phyloP scores from a whole-genome alignment of 2,888 invertebrate genomes.

The Perizoma affinitatum region DNA sequence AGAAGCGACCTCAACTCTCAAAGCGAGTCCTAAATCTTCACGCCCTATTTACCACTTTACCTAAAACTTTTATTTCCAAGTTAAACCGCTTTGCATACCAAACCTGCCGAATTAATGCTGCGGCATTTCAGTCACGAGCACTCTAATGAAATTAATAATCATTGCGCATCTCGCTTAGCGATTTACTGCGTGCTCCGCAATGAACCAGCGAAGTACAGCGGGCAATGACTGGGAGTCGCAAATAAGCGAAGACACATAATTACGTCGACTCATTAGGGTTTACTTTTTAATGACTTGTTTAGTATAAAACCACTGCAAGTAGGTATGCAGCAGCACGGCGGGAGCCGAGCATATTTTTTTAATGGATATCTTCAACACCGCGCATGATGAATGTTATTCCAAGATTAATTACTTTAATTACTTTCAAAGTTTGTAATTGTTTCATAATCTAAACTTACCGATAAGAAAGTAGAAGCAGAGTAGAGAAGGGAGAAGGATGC shows the following conservation, averaged over 20 bases:
- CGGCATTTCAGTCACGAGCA: conserved; percentile 10
- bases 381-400: too few relatives aligned
- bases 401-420: too few relatives aligned
- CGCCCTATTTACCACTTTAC: conserved; percentile 5
- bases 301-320: too few relatives aligned
- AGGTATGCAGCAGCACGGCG: too few relatives aligned
- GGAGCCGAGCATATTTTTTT: too few relatives aligned
- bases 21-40: conserved; percentile 4
- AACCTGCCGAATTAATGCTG: neutral
- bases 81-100: conserved; percentile 15
- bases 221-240: neutral
- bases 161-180: conserved; percentile 16
- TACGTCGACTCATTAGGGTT: conserved; percentile 15
- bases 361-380: too few relatives aligned
- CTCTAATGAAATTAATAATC: conserved; percentile 16
- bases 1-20: neutral
- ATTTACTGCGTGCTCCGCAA: neutral
- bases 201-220: conserved; percentile 1
- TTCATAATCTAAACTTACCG: conserved; percentile 44
- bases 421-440: neutral
- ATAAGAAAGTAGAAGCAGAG: conserved; percentile 52
- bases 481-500: conserved; percentile 44
- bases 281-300: too few relatives aligned
- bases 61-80: conserved; percentile 15
- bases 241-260: conserved; percentile 5